Base-by-base conservation (phyloP, 2,797 vertebrate species). In the Uromys caudimaculatus region DNA sequence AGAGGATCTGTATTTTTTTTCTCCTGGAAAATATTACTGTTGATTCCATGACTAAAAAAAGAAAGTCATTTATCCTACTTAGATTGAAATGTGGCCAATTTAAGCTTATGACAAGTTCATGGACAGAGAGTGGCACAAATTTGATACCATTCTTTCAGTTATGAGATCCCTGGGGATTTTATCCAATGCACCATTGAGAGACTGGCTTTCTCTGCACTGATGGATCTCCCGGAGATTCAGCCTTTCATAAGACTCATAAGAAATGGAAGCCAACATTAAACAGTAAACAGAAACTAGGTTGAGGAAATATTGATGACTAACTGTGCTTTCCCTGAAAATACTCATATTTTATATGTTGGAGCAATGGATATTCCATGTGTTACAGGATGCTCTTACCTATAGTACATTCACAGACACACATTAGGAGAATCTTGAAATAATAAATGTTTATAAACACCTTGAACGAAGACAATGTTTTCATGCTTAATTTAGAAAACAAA, bases 371-470 rank as follows among this genome's bases (percentile, higher is more conserved):
- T 69, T 71, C 3, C 4, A 71, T 75, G 35, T 3, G 64, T 73
- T 29, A 79, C 4, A 54, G 27, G 1, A 3, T 56, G n/a, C 0
- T 67, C 81, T 73, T 81, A 54, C 32, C 24, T 90, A 85, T 56
- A 78, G 29, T 47, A 75, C 32, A 92, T 52, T 38, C 0, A 58
- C 3, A 35, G 64, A 24, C 5, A 64, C 1, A 69, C n/a, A 11
- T 38, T 67, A 24, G 88, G 47, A 89, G 29, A 93, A 17, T 84
- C 94, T 14, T 95, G 17, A 82, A 84, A 78, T 62, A 81, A 41
- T 87, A 52, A 82, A 76, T 3, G 1, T 8, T 56, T 27, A 75
- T 2, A 19, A 82, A 52, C 52, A 58, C 54, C 1, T 47, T 79
- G 62, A 67, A 44, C 76, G 17, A 41, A 62, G 41, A 69, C 10